Percentiles rank a stretch among this genome's conserved stretches.
phyloP scores from a whole-genome alignment of 2,113 vertebrate species.

The Baryphthengus martii region DNA sequence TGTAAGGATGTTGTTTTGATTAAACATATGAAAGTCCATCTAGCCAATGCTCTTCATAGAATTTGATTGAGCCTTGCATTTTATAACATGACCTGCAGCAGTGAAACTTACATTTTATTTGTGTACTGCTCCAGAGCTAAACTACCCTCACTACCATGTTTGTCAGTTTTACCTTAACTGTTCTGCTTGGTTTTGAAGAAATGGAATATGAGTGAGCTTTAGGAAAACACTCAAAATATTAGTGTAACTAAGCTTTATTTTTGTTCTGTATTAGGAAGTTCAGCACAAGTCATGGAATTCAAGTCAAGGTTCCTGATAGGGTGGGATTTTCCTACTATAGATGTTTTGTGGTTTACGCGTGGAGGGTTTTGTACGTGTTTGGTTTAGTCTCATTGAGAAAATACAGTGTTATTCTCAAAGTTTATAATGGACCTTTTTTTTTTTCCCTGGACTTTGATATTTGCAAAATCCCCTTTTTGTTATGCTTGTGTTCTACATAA shows the following conservation, averaged over 20 bases:
- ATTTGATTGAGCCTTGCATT: neutral
- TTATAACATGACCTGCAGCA: neutral
- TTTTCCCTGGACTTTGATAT: neutral
- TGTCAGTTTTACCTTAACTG: neutral
- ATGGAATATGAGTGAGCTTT: neutral
- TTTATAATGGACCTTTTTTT: neutral
- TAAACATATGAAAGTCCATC: neutral
- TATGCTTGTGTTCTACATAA: neutral
- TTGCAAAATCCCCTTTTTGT: neutral
- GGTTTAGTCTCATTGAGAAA: neutral
- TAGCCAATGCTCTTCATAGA: neutral
- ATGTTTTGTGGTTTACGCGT: neutral
- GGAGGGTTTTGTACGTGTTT: neutral
- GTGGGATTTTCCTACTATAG: neutral
- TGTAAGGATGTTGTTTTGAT: neutral
- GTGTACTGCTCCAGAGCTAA: neutral
- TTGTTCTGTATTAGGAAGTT: neutral
- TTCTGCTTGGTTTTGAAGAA: neutral
- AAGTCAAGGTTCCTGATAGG: neutral
- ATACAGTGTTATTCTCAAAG: neutral
- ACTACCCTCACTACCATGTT: accelerated
- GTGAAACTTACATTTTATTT: neutral
- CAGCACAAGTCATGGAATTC: neutral
- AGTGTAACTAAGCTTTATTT: neutral
- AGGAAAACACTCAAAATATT: neutral